Conservation (phyloP, 2,113 vertebrate genomes). For the Solea senegalensis region DNA sequence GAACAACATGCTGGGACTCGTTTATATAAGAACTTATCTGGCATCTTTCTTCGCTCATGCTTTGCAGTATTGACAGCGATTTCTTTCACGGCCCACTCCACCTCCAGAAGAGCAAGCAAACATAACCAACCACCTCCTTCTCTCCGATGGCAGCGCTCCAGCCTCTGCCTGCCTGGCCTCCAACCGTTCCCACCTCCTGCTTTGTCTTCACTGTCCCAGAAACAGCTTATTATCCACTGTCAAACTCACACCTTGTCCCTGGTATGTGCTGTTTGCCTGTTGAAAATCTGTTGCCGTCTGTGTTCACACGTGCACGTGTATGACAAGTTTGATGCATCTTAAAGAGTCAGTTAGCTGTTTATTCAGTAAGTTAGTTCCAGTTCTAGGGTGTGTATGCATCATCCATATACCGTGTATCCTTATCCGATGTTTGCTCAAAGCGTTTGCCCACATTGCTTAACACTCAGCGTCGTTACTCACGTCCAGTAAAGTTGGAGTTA, state of each 20-base stretch:
- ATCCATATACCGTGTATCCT: not conserved
- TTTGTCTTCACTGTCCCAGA: constrained; percentile 61
- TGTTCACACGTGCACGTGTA: too few species aligned
- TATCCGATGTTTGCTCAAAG: not conserved
- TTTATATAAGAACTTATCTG: constrained; percentile 53
- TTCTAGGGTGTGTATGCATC: constrained; percentile 9
- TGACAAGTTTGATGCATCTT: not conserved
- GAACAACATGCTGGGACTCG: constrained; percentile 46
- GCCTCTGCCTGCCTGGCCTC: constrained; percentile 48
- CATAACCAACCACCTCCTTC: constrained; percentile 71
- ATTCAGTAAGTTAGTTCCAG: constrained; percentile 23
- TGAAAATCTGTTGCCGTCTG: constrained; percentile 8
- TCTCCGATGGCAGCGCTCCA: constrained; percentile 66
- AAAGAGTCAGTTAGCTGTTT: constrained; percentile 22
- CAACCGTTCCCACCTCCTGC: constrained; percentile 52
- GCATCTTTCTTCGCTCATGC: constrained; percentile 41
- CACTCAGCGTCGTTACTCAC: not conserved
- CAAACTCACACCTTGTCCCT: not conserved
- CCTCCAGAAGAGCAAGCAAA: constrained; percentile 62
- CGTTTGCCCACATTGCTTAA: not conserved
- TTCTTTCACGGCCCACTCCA: constrained; percentile 65
- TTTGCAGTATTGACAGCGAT: constrained; percentile 49
- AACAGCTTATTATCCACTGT: constrained; percentile 23
- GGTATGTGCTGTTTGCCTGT: constrained; percentile 1
- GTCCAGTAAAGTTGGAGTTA: not conserved